Percentiles rank a stretch among this genome's conserved stretches.
Conservation (phyloP, 2,888 invertebrate genomes). For the Masnerella sp. region DNA sequence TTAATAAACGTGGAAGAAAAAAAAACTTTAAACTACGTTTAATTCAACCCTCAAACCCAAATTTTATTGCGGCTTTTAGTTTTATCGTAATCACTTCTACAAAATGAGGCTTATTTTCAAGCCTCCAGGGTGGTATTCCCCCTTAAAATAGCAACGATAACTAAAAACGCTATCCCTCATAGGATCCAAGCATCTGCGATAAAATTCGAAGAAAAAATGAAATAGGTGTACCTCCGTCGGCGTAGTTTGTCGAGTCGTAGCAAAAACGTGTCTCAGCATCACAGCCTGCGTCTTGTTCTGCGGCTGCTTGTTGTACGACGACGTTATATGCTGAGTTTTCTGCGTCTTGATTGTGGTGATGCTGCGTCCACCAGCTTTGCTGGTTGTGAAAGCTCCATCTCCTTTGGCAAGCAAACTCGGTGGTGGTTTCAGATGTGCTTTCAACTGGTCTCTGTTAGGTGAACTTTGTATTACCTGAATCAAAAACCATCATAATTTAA, state of each 20-base stretch:
- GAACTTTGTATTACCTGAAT: constrained; percentile 90
- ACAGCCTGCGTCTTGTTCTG: constrained; percentile 74
- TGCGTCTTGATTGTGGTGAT: constrained; percentile 73
- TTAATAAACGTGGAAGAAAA: too few species aligned
- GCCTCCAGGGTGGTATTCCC: too few species aligned
- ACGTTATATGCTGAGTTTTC: constrained; percentile 69
- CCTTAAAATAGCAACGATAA: too few species aligned
- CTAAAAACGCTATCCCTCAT: too few species aligned
- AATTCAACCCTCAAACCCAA: too few species aligned
- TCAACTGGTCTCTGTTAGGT: constrained; percentile 91
- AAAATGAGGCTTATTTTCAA: too few species aligned
- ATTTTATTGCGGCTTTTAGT: too few species aligned
- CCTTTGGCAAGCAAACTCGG: constrained; percentile 84
- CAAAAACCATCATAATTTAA: background rate
- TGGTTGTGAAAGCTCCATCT: constrained; percentile 72
- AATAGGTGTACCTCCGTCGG: constrained; percentile 72
- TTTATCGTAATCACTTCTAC: too few species aligned
- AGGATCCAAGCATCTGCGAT: too few species aligned
- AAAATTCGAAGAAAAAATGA: too few species aligned
- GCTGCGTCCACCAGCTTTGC: constrained; percentile 72
- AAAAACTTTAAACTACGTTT: too few species aligned
- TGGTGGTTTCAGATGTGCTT: constrained; percentile 91
- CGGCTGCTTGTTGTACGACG: constrained; percentile 70
- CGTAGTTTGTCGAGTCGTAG: constrained; percentile 71
- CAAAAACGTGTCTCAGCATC: constrained; percentile 73